Conservation (phyloP, 2,797 vertebrate species). For the Gorsachius magnificus region DNA sequence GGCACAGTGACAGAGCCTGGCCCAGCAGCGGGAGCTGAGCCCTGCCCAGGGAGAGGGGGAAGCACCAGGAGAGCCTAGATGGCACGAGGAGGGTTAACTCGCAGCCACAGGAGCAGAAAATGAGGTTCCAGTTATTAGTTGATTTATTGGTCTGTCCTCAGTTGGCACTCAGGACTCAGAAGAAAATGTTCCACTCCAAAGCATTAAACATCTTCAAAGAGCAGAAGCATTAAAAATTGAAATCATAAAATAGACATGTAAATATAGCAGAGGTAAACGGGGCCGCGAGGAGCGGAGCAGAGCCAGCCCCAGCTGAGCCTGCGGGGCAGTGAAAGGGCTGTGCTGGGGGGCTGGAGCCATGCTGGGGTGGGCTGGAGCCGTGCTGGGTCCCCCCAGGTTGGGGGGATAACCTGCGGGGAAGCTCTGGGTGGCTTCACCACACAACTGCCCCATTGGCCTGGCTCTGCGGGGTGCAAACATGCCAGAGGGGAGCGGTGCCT, state of each 20-base stretch:
- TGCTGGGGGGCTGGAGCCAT: background rate
- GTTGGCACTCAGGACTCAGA: conserved; percentile 76
- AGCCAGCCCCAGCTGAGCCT: background rate
- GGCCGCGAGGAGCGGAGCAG: background rate
- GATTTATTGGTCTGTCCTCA: conserved; percentile 83
- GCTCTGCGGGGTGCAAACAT: rapidly evolving
- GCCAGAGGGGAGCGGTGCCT: background rate
- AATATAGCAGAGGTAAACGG: conserved; percentile 76
- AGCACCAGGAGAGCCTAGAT: background rate
- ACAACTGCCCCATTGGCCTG: background rate
- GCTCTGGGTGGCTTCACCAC: background rate
- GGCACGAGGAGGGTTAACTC: conserved; percentile 64
- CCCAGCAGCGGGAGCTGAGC: background rate
- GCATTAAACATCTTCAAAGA: conserved; percentile 83
- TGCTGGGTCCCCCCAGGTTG: rapidly evolving
- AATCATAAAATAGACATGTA: conserved; percentile 82
- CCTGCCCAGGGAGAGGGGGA: background rate
- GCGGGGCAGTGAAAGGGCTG: background rate
- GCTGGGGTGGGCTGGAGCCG: background rate
- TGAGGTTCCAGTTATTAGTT: conserved; percentile 81
- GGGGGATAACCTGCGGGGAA: background rate
- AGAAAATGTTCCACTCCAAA: conserved; percentile 83
- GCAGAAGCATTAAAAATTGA: conserved; percentile 85
- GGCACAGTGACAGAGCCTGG: background rate
- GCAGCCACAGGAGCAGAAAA: conserved; percentile 72